Percentiles rank a stretch among this genome's conserved stretches.
phyloP scores from a whole-genome alignment of 1,140 invertebrate genomes.

The Drosophila saltans region DNA sequence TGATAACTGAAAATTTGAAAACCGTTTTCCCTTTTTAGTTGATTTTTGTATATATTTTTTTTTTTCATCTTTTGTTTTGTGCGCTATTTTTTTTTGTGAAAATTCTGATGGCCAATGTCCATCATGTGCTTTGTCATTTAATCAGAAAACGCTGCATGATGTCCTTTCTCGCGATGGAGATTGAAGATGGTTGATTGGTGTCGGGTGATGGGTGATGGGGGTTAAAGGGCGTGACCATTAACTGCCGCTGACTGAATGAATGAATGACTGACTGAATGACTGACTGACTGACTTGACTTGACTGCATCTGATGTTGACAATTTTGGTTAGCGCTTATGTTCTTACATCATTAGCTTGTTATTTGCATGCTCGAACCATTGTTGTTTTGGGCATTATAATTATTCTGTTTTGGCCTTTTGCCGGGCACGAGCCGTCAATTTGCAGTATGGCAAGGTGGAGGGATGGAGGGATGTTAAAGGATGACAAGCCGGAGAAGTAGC shows the following conservation, averaged over 20 bases:
- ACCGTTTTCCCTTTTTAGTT: constrained; percentile 6
- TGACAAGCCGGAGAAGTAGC: not conserved
- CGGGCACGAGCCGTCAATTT: constrained; percentile 73
- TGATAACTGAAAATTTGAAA: not conserved
- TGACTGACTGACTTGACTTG: constrained; percentile 10
- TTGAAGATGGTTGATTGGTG: not conserved
- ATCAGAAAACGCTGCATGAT: constrained; percentile 78
- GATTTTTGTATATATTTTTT: constrained; percentile 27
- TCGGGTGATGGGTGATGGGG: too few species aligned
- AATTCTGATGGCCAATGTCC: constrained; percentile 9
- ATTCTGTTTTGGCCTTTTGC: constrained; percentile 57
- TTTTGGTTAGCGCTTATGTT: constrained; percentile 76
- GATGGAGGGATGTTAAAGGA: not conserved
- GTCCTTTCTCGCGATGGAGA: constrained; percentile 46
- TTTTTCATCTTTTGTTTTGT: constrained; percentile 4
- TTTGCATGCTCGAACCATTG: constrained; percentile 60
- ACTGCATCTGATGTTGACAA: constrained; percentile 68
- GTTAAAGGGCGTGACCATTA: constrained; percentile 43
- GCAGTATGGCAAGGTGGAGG: constrained; percentile 4
- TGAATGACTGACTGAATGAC: too few species aligned
- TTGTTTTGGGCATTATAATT: constrained; percentile 41
- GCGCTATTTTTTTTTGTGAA: too few species aligned
- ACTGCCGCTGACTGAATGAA: constrained; percentile 26
- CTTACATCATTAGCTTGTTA: constrained; percentile 81
- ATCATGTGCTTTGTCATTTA: constrained; percentile 72